phyloP scores from a whole-genome alignment of 2,113 vertebrate genomes.

The Rhinogobius similis region DNA sequence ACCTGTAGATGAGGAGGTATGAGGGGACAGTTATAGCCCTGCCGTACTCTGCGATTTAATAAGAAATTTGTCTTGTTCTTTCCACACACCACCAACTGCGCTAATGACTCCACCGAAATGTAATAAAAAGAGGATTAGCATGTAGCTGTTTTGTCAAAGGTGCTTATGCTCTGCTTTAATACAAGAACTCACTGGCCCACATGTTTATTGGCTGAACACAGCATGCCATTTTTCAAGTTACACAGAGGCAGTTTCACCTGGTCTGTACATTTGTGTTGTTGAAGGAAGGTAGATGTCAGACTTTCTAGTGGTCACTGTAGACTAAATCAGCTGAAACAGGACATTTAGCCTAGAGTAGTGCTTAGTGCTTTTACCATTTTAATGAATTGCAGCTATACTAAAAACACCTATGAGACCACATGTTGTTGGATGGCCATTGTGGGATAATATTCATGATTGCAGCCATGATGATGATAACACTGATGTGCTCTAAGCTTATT shows the following conservation, averaged over 20 bases:
- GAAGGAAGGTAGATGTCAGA: slow-evolving; percentile 4
- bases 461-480: slow-evolving; percentile 24
- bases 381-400: not conserved
- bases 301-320: slow-evolving; percentile 1
- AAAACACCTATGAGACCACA: slow-evolving; percentile 8
- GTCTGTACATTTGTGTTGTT: slow-evolving; percentile 14
- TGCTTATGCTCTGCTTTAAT: slow-evolving; percentile 59
- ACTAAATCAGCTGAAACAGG: slow-evolving; percentile 1
- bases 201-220: slow-evolving; percentile 48
- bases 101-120: slow-evolving; percentile 63
- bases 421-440: slow-evolving; percentile 15
- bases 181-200: slow-evolving; percentile 34
- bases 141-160: slow-evolving; percentile 44
- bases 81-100: slow-evolving; percentile 47
- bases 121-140: slow-evolving; percentile 74
- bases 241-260: slow-evolving; percentile 19
- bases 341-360: not conserved
- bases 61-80: slow-evolving; percentile 49
- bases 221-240: slow-evolving; percentile 50
- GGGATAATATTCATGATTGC: slow-evolving; percentile 13
- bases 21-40: slow-evolving; percentile 31
- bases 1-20: slow-evolving; percentile 62
- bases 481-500: slow-evolving; percentile 12
- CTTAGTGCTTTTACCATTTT: not conserved
- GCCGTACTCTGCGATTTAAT: slow-evolving; percentile 35